Conservation (phyloP, 2,888 invertebrate species). For the Tricholauxania praeusta region DNA sequence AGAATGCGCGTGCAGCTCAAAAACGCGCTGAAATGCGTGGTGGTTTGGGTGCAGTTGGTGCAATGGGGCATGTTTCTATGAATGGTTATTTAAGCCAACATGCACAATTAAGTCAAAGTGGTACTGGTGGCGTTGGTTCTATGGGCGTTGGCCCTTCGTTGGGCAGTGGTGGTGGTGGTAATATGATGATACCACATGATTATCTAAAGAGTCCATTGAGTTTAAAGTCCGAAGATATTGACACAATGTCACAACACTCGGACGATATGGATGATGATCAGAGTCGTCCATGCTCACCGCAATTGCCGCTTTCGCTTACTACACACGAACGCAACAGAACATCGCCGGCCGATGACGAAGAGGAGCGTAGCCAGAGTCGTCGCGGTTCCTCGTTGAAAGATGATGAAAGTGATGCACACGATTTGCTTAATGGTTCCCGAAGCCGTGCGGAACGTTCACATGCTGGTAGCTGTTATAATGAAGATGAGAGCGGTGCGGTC, state of each 20-base stretch:
- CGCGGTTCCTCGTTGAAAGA: constrained; percentile 42
- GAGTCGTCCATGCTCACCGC: constrained; percentile 75
- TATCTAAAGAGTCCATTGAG: constrained; percentile 77
- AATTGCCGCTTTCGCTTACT: constrained; percentile 78
- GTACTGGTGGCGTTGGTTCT: constrained; percentile 58
- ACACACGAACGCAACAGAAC: constrained; percentile 69
- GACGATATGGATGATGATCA: constrained; percentile 77
- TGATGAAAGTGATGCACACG: constrained; percentile 50
- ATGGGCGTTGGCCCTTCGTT: constrained; percentile 45
- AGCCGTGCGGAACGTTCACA: constrained; percentile 41
- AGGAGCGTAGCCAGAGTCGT: constrained; percentile 46
- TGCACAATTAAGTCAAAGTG: constrained; percentile 60
- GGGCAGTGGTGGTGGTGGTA: constrained; percentile 45
- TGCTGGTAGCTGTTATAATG: constrained; percentile 43
- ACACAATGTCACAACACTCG: constrained; percentile 77
- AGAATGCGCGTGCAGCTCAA: constrained; percentile 96
- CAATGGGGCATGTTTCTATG: constrained; percentile 62
- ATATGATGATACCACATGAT: constrained; percentile 73
- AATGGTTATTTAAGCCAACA: constrained; percentile 66
- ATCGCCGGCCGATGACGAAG: constrained; percentile 56
- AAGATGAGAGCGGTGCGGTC: constrained; percentile 49
- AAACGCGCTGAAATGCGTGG: constrained; percentile 88
- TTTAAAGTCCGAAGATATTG: constrained; percentile 73
- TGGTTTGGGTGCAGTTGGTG: constrained; percentile 59
- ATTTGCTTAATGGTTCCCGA: constrained; percentile 49